These are phyloP conservation scores for Oceanites oceanicus DNA, from an alignment of 2,113 vertebrate species.

Conservation along the genomic window DNA sequence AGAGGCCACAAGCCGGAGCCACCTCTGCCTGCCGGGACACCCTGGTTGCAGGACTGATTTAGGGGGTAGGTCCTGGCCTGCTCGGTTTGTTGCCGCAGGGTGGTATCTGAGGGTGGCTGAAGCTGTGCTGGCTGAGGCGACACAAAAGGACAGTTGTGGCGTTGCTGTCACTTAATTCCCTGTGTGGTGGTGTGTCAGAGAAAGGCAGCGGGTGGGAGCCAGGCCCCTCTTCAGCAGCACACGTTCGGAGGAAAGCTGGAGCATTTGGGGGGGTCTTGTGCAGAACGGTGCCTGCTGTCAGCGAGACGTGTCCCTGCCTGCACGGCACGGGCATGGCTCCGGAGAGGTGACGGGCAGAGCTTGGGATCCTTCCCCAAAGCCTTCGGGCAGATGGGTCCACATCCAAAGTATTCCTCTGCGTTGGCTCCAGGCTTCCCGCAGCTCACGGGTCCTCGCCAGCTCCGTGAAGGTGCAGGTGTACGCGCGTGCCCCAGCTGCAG, in stretches of 20 bases:
- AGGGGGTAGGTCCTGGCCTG: neutral
- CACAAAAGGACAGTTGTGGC: neutral
- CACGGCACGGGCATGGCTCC: accelerated
- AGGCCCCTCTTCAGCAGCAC: accelerated
- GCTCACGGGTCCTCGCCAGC: accelerated
- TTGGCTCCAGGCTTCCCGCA: neutral
- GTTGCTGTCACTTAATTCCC: too few species aligned
- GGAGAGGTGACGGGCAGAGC: neutral
- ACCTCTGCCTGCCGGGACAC: neutral
- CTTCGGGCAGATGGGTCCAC: neutral
- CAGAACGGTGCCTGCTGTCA: accelerated
- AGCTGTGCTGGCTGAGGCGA: neutral
- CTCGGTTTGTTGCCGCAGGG: neutral
- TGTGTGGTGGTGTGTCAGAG: accelerated
- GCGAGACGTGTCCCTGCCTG: neutral
- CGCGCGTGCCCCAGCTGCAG: accelerated
- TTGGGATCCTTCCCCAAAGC: accelerated
- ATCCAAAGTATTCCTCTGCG: neutral
- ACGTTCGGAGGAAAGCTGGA: too few species aligned
- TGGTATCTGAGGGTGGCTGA: neutral
- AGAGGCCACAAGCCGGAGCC: neutral
- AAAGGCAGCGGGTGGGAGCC: neutral
- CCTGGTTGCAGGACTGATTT: too few species aligned
- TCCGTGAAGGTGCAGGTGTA: neutral
- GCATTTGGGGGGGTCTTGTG: neutral